Percentiles rank a stretch among this genome's conserved stretches.
Conservation (phyloP, 2,888 invertebrate genomes). For the Rutpela maculata region DNA sequence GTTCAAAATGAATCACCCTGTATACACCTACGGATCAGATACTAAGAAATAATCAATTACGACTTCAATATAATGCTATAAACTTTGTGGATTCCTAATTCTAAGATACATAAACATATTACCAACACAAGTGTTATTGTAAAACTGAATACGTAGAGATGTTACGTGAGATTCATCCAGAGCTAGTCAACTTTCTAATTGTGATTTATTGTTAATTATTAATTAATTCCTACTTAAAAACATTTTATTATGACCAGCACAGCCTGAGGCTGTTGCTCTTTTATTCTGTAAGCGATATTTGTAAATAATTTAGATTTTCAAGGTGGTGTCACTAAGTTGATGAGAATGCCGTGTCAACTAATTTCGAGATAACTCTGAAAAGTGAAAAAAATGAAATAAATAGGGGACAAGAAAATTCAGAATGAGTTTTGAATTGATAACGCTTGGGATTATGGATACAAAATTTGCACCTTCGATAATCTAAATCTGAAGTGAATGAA, state of each 20-base stretch:
- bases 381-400: too few relatives aligned
- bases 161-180: constrained; percentile 34
- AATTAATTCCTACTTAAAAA: constrained; percentile 27
- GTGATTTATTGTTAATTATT: constrained; percentile 35
- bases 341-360: too few relatives aligned
- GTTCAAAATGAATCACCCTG: too few relatives aligned
- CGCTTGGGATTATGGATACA: too few relatives aligned
- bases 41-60: too few relatives aligned
- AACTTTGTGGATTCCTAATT: background rate
- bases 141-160: constrained; percentile 22
- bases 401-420: too few relatives aligned
- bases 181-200: constrained; percentile 36
- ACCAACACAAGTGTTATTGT: constrained; percentile 9
- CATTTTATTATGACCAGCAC: constrained; percentile 16
- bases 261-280: constrained; percentile 11
- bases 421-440: too few relatives aligned
- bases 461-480: too few relatives aligned
- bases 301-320: constrained; percentile 18
- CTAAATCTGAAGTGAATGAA: too few relatives aligned
- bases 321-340: background rate
- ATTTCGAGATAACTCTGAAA: too few relatives aligned
- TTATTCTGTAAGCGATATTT: constrained; percentile 8
- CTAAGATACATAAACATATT: background rate
- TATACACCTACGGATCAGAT: too few relatives aligned
- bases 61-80: background rate